Evolutionary conservation across 2,888 invertebrate species (phyloP).

Genomic region (Elmis aenea): DNA sequence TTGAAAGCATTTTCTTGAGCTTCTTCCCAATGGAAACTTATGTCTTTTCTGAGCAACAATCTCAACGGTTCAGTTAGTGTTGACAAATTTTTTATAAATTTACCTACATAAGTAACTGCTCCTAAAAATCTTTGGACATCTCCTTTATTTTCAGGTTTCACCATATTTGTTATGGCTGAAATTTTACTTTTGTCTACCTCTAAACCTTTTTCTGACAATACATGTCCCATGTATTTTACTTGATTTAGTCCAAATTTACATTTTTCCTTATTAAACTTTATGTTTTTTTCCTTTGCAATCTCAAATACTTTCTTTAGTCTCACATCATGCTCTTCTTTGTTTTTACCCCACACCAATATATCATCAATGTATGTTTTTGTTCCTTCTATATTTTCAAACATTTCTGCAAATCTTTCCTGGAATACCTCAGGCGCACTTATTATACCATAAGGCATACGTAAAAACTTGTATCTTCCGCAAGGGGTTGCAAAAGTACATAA

Average conservation of each 20-base stretch:
- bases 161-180: constrained; percentile 10
- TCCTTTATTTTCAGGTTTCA: constrained; percentile 9
- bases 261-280: too few species aligned
- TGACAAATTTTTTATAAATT: not conserved
- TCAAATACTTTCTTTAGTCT: constrained; percentile 8
- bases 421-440: constrained; percentile 18
- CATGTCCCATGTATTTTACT: constrained; percentile 30
- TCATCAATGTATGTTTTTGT: too few species aligned
- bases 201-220: constrained; percentile 23
- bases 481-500: constrained; percentile 24
- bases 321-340: constrained; percentile 11
- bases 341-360: constrained; percentile 14
- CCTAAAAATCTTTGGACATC: constrained; percentile 12
- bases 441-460: constrained; percentile 26
- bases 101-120: constrained; percentile 5
- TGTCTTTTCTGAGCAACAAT: too few species aligned
- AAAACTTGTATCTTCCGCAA: constrained; percentile 25
- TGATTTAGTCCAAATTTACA: constrained; percentile 25
- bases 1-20: constrained; percentile 18
- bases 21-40: constrained; percentile 17
- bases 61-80: too few species aligned
- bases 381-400: constrained; percentile 23
- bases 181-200: constrained; percentile 11
- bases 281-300: constrained; percentile 15
- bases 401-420: constrained; percentile 13